Percentiles rank a stretch among this genome's conserved stretches.
Conservation (phyloP, 2,797 vertebrate genomes). For the Sandelia bainsii region DNA sequence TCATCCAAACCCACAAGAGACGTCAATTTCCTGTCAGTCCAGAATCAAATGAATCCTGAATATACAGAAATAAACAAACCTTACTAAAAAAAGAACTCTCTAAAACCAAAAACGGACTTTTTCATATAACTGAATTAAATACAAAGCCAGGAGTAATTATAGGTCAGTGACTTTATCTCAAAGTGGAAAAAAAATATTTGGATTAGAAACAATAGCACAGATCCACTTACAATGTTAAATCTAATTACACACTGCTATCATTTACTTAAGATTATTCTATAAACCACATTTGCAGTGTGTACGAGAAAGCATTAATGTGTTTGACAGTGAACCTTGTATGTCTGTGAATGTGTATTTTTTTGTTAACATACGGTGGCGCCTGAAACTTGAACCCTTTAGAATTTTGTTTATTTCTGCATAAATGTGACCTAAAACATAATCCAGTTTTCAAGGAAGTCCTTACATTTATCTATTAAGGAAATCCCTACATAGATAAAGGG, state of each 20-base stretch:
- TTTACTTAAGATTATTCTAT: slow-evolving; percentile 62
- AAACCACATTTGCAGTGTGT: slow-evolving; percentile 30
- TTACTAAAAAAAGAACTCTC: slow-evolving; percentile 29
- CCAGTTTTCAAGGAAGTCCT: too few species aligned
- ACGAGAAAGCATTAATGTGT: neutral
- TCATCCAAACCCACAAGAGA: slow-evolving; percentile 47
- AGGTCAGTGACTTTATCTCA: slow-evolving; percentile 60
- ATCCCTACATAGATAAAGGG: too few species aligned
- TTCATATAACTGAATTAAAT: slow-evolving; percentile 61
- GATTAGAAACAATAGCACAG: slow-evolving; percentile 53
- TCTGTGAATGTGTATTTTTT: neutral
- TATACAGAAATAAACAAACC: slow-evolving; percentile 43
- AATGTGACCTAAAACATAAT: too few species aligned
- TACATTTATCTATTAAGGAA: too few species aligned
- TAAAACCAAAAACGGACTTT: slow-evolving; percentile 36
- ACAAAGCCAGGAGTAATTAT: slow-evolving; percentile 73
- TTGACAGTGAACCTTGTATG: neutral
- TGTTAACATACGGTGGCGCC: neutral
- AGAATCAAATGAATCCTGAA: slow-evolving; percentile 61
- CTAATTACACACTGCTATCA: slow-evolving; percentile 71
- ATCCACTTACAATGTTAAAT: slow-evolving; percentile 74
- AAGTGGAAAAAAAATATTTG: slow-evolving; percentile 53
- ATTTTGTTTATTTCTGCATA: too few species aligned
- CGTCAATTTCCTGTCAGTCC: slow-evolving; percentile 80
- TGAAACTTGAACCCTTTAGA: too few species aligned